These are phyloP conservation scores for Erpornis zantholeuca DNA, from an alignment of 2,113 vertebrate species.

Conservation along the genomic window DNA sequence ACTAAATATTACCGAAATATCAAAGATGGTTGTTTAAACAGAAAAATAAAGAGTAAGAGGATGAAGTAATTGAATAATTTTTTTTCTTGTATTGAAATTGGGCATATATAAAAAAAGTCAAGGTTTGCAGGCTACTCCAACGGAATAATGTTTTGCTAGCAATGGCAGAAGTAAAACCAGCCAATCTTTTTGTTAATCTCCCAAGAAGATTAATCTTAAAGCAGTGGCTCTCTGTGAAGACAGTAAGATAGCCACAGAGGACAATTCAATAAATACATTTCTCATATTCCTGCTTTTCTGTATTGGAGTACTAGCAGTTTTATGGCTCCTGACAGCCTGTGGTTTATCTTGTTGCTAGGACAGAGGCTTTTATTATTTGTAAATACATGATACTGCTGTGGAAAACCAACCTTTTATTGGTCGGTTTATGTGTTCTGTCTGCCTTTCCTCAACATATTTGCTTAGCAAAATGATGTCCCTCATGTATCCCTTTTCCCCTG, in stretches of 20 bases:
- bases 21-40: not conserved
- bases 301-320: not conserved
- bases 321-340: not conserved
- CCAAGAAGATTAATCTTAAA: not conserved
- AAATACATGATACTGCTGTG: not conserved
- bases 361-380: not conserved
- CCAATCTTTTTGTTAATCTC: not conserved
- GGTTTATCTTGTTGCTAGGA: conserved; percentile 33
- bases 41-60: not conserved
- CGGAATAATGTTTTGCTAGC: not conserved
- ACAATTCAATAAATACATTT: not conserved
- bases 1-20: not conserved
- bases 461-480: not conserved
- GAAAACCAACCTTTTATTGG: not conserved
- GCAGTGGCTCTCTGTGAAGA: not conserved
- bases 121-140: not conserved
- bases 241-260: not conserved
- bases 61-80: not conserved
- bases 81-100: not conserved
- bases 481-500: not conserved
- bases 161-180: not conserved
- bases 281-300: not conserved
- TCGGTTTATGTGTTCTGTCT: not conserved
- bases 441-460: conserved; percentile 2
- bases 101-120: not conserved